phyloP scores from a whole-genome alignment of 2,888 invertebrate species.

The Scaptomyza cyrtandrae region DNA sequence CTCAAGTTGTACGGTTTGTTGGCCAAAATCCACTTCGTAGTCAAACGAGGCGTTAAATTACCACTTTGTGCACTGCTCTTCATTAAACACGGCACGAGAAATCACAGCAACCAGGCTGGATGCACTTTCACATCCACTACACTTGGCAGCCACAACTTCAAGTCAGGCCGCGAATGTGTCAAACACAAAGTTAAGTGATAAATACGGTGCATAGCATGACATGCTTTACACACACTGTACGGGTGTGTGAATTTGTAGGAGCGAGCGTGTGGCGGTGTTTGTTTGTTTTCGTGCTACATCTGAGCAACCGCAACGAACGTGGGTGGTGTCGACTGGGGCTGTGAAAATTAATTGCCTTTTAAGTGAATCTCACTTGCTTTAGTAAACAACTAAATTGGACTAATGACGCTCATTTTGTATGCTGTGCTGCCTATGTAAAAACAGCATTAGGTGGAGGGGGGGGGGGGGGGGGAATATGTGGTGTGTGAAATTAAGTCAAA shows the following conservation, averaged over 20 bases:
- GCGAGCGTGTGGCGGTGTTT: constrained; percentile 38
- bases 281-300: constrained; percentile 80
- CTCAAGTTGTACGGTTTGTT: constrained; percentile 34
- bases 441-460: neutral
- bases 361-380: constrained; percentile 82
- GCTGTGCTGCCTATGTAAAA: constrained; percentile 46
- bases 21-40: constrained; percentile 45
- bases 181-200: constrained; percentile 79
- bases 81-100: constrained; percentile 44
- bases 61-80: constrained; percentile 60
- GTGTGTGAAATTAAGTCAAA: constrained; percentile 19
- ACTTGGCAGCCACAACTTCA: constrained; percentile 36
- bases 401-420: constrained; percentile 81
- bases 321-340: constrained; percentile 74
- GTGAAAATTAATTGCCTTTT: constrained; percentile 84
- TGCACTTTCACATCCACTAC: constrained; percentile 40
- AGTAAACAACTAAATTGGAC: constrained; percentile 82
- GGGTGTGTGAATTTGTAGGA: constrained; percentile 1
- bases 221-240: constrained; percentile 3
- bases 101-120: constrained; percentile 11
- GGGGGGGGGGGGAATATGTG: neutral
- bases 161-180: constrained; percentile 71
- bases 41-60: constrained; percentile 74
- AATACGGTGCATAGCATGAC: constrained; percentile 62
- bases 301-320: constrained; percentile 83